Evolutionary conservation across 2,113 vertebrate genomes (phyloP), one percentile per base, ranked within the genome.

Genomic region (Actenoides hombroni): DNA sequence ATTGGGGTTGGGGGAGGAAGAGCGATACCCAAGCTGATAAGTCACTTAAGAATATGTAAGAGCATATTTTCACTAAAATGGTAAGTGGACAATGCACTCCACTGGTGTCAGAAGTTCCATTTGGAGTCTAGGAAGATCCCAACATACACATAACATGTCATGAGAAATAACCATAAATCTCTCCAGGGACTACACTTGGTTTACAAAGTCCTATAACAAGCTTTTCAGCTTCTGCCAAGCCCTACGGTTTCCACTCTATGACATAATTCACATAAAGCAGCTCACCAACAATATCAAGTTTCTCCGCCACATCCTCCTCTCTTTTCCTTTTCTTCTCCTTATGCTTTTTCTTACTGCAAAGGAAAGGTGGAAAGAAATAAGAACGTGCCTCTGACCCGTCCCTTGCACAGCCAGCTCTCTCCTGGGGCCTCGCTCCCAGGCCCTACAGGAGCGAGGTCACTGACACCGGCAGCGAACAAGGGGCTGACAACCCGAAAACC

Each of bases 301-400:
- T 98, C 24, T 98, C 97, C 35, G 98, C 98, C 10, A 97, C 98
- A 85, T 99, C 98, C 7, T 98, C 98, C 25, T 98, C 98, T 91
- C 99, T 98, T 83, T 98, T 99, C 86, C 99, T 98, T 94, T 98
- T 99, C 93, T 99, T 99, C 54, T 98, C 98, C 93, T 98, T 96
- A 76, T 97, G 99, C 83, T 98, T 99, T 73, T 99, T 99, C 97
- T 99, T 99, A 84, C 99, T 99, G 94, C 79, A 95, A 63, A 17
- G 67, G 1, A 23, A 23, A 91, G 25, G 82, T 0, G 4, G 9
- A 53, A 11, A 40, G 5, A 5, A 23, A 1, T 91, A 13, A 73
- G 25, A 14, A 7, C 0, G 3, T 2, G 29, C 11, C 11, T 20
- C 5, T 2, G 3, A 1, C 3, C 10, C 19, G 1, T 18, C 60